phyloP scores from a whole-genome alignment of 2,113 vertebrate genomes.

The Catagonus wagneri region DNA sequence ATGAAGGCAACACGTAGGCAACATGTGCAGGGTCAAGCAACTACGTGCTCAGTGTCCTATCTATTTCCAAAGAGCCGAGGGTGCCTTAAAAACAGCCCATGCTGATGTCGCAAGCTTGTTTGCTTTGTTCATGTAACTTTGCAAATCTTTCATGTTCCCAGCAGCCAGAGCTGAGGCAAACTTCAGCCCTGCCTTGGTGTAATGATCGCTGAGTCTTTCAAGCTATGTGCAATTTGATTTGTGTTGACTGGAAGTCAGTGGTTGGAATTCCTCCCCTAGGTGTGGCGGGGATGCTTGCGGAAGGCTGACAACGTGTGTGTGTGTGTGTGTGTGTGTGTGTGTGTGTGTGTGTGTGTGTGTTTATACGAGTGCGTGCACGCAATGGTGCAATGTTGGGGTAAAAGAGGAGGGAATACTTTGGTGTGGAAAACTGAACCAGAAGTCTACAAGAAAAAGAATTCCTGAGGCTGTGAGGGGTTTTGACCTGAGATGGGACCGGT shows the following conservation, averaged over 20 bases:
- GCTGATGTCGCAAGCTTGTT: neutral
- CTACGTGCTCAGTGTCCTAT: neutral
- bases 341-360: too few relatives aligned
- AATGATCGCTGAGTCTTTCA: neutral
- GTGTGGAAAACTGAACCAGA: neutral
- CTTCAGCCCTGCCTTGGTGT: neutral
- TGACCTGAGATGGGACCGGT: too few relatives aligned
- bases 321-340: neutral
- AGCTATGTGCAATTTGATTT: neutral
- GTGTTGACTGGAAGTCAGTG: neutral
- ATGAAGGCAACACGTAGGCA: neutral
- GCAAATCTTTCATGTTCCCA: neutral
- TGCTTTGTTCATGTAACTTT: neutral
- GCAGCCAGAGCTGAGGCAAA: neutral
- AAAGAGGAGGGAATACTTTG: neutral
- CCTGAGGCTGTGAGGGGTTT: too few relatives aligned
- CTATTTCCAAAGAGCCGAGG: neutral
- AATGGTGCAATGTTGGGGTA: neutral
- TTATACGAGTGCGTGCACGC: too few relatives aligned
- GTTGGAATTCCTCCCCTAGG: neutral
- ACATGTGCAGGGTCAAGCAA: neutral
- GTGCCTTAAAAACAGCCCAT: neutral
- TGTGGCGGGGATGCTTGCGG: neutral
- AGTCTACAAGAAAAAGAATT: too few relatives aligned
- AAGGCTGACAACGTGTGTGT: neutral